Percentiles rank a stretch among this genome's conserved stretches.
These are phyloP conservation scores for Hypomesus transpacificus DNA, from an alignment of 2,113 vertebrate genomes.

Conservation along the genomic window DNA sequence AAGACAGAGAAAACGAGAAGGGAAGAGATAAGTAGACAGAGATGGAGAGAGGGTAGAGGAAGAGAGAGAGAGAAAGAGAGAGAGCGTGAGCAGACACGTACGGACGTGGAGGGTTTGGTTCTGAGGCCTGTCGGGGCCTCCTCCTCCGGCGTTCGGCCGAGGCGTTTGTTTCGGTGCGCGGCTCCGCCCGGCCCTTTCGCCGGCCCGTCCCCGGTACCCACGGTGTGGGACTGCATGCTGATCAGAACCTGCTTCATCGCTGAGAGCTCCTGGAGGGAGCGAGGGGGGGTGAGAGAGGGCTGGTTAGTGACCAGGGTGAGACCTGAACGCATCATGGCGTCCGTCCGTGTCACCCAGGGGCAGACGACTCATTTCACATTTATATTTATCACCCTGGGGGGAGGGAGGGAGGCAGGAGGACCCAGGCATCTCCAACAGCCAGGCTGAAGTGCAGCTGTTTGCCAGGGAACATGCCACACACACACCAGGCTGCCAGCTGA, in stretches of 20 bases:
- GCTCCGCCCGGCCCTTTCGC: conserved; percentile 16
- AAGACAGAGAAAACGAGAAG: background rate
- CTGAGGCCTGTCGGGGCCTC: conserved; percentile 66
- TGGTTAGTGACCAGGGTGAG: too few relatives aligned
- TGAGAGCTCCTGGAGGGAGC: conserved; percentile 82
- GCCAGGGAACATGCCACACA: too few relatives aligned
- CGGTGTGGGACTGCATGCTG: conserved; percentile 69
- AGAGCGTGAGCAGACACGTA: conserved; percentile 70
- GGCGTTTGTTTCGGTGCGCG: conserved; percentile 37
- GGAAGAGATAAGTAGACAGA: background rate
- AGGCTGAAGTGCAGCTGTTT: too few relatives aligned
- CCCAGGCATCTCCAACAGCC: too few relatives aligned
- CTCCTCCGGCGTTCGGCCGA: conserved; percentile 40
- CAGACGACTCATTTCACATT: too few relatives aligned
- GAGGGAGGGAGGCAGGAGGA: too few relatives aligned
- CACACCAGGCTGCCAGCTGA: too few relatives aligned
- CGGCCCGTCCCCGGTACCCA: conserved; percentile 38
- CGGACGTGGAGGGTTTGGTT: conserved; percentile 90
- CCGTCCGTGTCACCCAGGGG: too few relatives aligned
- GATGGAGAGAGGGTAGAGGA: background rate
- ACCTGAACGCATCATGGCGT: too few relatives aligned
- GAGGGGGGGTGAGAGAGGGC: background rate
- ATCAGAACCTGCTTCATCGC: conserved; percentile 90
- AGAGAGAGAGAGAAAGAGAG: too few relatives aligned
- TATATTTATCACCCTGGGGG: too few relatives aligned